Conservation (phyloP, 1,140 invertebrate species). For the Trachymyrmex septentrionalis region DNA sequence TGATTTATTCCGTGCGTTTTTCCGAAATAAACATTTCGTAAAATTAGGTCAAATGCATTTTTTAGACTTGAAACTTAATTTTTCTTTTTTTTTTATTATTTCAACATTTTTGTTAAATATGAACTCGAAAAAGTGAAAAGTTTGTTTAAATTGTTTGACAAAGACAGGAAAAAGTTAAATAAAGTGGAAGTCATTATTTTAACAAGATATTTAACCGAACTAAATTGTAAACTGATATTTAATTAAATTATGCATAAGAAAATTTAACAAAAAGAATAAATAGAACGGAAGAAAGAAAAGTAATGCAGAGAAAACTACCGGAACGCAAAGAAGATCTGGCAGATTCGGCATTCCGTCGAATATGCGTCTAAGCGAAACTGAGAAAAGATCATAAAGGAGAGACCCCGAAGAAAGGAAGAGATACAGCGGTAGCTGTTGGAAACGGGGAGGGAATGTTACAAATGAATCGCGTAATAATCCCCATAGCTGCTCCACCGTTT, state of each 20-base stretch:
- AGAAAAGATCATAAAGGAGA: constrained; percentile 32
- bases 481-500: constrained; percentile 56
- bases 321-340: constrained; percentile 83
- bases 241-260: constrained; percentile 84
- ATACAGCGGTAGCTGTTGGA: constrained; percentile 34
- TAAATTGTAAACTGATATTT: constrained; percentile 65
- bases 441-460: constrained; percentile 71
- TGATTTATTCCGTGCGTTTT: neutral
- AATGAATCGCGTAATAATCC: constrained; percentile 77
- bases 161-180: neutral
- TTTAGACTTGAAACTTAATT: neutral
- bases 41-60: too few species aligned
- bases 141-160: neutral
- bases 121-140: neutral
- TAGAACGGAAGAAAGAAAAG: neutral
- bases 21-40: neutral
- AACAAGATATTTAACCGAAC: neutral
- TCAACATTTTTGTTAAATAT: neutral
- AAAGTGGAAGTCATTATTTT: neutral
- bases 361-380: neutral
- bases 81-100: neutral
- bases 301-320: constrained; percentile 70
- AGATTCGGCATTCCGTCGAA: neutral
- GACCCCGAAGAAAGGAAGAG: neutral
- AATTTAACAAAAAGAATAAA: constrained; percentile 76